phyloP scores from a whole-genome alignment of 2,113 vertebrate species.

The Percina caprodes region DNA sequence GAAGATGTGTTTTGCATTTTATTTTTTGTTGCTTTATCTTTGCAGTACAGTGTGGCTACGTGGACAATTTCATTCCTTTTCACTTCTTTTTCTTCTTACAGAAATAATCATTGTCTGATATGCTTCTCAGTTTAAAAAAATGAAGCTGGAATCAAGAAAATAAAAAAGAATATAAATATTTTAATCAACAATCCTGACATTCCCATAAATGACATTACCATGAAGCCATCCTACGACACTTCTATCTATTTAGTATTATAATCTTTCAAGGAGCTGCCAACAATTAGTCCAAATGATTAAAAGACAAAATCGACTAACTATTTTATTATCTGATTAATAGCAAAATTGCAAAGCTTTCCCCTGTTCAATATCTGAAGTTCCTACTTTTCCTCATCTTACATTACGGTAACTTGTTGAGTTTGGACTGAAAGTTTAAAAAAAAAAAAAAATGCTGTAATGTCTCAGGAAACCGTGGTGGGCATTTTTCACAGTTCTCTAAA shows the following conservation, averaged over 20 bases:
- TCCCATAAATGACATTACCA: background rate
- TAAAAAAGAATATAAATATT: background rate
- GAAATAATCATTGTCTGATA: too few species aligned
- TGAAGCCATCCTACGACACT: background rate
- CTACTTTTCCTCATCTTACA: too few species aligned
- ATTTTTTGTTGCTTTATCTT: too few species aligned
- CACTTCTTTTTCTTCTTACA: background rate
- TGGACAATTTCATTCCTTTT: too few species aligned
- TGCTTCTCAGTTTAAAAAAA: background rate
- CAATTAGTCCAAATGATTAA: background rate
- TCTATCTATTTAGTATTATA: background rate
- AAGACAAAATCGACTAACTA: too few species aligned
- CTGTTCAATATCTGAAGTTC: too few species aligned
- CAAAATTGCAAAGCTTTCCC: too few species aligned
- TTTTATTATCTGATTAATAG: background rate
- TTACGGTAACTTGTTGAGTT: background rate
- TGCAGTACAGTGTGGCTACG: too few species aligned
- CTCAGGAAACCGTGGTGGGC: too few species aligned
- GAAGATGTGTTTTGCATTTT: background rate
- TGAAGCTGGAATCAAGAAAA: background rate
- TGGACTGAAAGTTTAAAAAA: background rate
- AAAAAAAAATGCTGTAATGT: background rate
- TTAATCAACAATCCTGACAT: too few species aligned
- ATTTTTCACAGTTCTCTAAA: background rate
- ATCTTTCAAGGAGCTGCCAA: background rate